Conservation (phyloP, 2,888 invertebrate species). For the Bruchidius siliquastri region DNA sequence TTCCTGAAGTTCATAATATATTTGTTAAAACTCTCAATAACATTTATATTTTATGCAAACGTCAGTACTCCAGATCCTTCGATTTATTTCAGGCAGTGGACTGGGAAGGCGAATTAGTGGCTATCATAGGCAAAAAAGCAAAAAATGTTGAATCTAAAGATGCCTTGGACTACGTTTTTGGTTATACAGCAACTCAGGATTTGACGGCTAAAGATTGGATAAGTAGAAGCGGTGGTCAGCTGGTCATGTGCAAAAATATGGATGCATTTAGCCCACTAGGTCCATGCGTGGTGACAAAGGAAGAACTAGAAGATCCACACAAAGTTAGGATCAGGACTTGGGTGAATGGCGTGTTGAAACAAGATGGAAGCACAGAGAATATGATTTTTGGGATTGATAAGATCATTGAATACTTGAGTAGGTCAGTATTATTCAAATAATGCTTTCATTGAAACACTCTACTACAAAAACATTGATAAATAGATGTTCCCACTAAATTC, state of each 20-base stretch:
- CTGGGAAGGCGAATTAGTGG: constrained; percentile 80
- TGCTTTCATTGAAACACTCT: no score
- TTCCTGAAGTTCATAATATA: no score
- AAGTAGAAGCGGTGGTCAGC: constrained; percentile 71
- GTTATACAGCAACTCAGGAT: constrained; percentile 80
- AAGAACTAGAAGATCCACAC: constrained; percentile 66
- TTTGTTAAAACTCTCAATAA: no score
- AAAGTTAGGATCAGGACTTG: constrained; percentile 63
- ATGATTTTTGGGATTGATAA: constrained; percentile 72
- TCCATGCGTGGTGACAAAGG: constrained; percentile 71
- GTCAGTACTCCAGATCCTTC: no score
- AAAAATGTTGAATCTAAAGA: constrained; percentile 59
- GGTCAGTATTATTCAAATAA: constrained; percentile 48
- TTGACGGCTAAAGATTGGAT: constrained; percentile 83
- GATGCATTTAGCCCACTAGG: constrained; percentile 84
- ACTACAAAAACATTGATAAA: no score
- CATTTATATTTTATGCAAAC: no score
- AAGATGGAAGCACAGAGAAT: constrained; percentile 70
- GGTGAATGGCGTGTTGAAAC: constrained; percentile 72
- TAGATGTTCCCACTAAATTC: no score
- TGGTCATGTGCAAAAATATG: constrained; percentile 63
- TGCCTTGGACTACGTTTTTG: constrained; percentile 71
- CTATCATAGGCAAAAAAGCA: constrained; percentile 73
- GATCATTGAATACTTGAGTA: constrained; percentile 67
- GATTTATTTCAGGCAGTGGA: constrained; percentile 62